phyloP scores from a whole-genome alignment of 92 coral and sea anemone species.

The Epizoanthus scotinus region DNA sequence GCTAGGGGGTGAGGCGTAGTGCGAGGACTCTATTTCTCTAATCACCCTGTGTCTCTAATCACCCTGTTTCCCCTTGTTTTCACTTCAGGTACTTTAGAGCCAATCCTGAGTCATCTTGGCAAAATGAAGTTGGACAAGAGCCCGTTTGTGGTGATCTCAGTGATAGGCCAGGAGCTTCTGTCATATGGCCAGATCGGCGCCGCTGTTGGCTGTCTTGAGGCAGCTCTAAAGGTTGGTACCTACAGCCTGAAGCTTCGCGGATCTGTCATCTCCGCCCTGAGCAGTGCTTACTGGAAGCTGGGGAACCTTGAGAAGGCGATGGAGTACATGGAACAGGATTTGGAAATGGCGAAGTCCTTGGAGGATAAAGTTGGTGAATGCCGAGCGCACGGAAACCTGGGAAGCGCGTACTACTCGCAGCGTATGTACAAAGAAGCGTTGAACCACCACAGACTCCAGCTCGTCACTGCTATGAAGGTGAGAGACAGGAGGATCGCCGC shows the following conservation, averaged over 20 bases:
- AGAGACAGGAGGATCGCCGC: slow-evolving; percentile 90
- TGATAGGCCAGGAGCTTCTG: slow-evolving; percentile 94
- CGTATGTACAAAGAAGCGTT: slow-evolving; percentile 82
- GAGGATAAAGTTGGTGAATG: slow-evolving; percentile 94
- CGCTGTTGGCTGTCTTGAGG: slow-evolving; percentile 93
- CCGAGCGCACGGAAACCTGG: slow-evolving; percentile 93
- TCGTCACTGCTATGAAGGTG: slow-evolving; percentile 80
- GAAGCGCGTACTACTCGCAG: slow-evolving; percentile 91
- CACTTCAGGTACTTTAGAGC: slow-evolving; percentile 70
- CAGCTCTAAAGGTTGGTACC: slow-evolving; percentile 91
- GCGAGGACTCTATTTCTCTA: too few species aligned
- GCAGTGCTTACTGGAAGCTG: slow-evolving; percentile 98
- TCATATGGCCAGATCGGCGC: slow-evolving; percentile 81
- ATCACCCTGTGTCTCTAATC: too few species aligned
- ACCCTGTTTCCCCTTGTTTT: not conserved
- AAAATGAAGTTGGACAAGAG: slow-evolving; percentile 89
- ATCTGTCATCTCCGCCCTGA: slow-evolving; percentile 95
- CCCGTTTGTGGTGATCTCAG: slow-evolving; percentile 95
- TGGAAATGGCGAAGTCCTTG: slow-evolving; percentile 87
- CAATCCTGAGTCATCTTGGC: slow-evolving; percentile 78
- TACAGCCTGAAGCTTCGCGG: slow-evolving; percentile 95
- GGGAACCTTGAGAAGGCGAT: slow-evolving; percentile 85
- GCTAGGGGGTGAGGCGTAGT: too few species aligned
- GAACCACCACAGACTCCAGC: slow-evolving; percentile 83
- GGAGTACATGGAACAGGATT: slow-evolving; percentile 92